These are phyloP conservation scores for Gasterosteus nipponicus DNA, from an alignment of 2,113 vertebrate species.

Conservation along the genomic window DNA sequence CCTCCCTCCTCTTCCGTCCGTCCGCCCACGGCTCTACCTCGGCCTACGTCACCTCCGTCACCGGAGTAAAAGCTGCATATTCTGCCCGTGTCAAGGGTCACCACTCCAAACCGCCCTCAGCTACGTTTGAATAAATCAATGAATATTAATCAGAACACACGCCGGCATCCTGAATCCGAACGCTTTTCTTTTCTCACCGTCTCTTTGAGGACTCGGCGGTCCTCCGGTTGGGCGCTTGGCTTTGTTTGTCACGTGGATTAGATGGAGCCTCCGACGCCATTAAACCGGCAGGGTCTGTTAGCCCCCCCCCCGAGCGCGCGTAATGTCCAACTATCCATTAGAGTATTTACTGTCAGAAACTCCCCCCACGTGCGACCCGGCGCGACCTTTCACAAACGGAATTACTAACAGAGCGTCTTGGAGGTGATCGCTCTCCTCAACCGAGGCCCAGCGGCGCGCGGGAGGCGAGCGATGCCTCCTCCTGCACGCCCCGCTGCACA, in stretches of 20 bases:
- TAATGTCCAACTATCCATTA: slow-evolving; percentile 29
- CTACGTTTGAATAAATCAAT: slow-evolving; percentile 82
- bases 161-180: slow-evolving; percentile 68
- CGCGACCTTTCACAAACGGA: slow-evolving; percentile 1
- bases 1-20: slow-evolving; percentile 37
- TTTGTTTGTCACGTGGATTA: slow-evolving; percentile 56
- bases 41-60: slow-evolving; percentile 62
- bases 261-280: slow-evolving; percentile 51
- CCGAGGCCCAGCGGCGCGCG: background rate
- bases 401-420: background rate
- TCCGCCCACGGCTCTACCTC: slow-evolving; percentile 59
- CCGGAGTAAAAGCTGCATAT: slow-evolving; percentile 64
- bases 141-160: slow-evolving; percentile 80
- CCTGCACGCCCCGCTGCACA: slow-evolving; percentile 12
- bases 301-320: background rate
- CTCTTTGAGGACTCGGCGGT: slow-evolving; percentile 53
- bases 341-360: slow-evolving; percentile 20
- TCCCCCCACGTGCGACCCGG: slow-evolving; percentile 36
- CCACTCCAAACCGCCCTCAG: slow-evolving; percentile 76
- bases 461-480: slow-evolving; percentile 31
- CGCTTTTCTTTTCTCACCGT: slow-evolving; percentile 50
- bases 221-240: slow-evolving; percentile 50
- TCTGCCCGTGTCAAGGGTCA: slow-evolving; percentile 74
- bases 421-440: too few relatives aligned
- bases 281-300: slow-evolving; percentile 27